These are phyloP conservation scores for Ramazzottius varieornatus DNA, from an alignment of 2,888 invertebrate species.

Conservation along the genomic window DNA sequence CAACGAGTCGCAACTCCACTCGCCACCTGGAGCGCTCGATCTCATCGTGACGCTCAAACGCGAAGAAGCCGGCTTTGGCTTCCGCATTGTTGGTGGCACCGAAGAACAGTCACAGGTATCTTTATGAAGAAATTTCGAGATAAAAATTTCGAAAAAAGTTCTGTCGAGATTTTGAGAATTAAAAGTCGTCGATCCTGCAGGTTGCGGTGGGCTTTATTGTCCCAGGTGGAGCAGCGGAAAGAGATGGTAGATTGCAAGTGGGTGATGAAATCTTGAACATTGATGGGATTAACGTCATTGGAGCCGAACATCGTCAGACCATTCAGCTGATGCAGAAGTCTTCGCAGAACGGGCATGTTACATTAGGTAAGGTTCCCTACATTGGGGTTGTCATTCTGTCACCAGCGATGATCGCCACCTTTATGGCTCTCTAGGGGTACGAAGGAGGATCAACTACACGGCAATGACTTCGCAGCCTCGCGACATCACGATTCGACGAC, in stretches of 20 bases:
- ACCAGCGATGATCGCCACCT: too few relatives aligned
- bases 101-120: constrained; percentile 76
- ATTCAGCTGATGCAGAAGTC: constrained; percentile 73
- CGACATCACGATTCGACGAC: constrained; percentile 64
- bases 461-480: constrained; percentile 18
- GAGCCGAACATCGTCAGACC: constrained; percentile 70
- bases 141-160: background rate
- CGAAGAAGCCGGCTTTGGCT: constrained; percentile 85
- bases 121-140: constrained; percentile 9
- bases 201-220: constrained; percentile 89
- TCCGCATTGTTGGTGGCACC: constrained; percentile 86
- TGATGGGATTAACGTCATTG: constrained; percentile 53
- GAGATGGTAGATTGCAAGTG: constrained; percentile 62
- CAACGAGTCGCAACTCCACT: constrained; percentile 2
- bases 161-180: background rate
- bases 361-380: constrained; percentile 46
- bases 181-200: constrained; percentile 20
- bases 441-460: background rate
- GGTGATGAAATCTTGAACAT: constrained; percentile 85
- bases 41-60: constrained; percentile 52
- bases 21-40: constrained; percentile 29
- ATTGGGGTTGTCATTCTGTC: constrained; percentile 24
- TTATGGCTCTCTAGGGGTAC: background rate
- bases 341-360: constrained; percentile 58
- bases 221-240: constrained; percentile 70